Conservation (phyloP, 2,797 vertebrate genomes). For the Acanthurus tractus region DNA sequence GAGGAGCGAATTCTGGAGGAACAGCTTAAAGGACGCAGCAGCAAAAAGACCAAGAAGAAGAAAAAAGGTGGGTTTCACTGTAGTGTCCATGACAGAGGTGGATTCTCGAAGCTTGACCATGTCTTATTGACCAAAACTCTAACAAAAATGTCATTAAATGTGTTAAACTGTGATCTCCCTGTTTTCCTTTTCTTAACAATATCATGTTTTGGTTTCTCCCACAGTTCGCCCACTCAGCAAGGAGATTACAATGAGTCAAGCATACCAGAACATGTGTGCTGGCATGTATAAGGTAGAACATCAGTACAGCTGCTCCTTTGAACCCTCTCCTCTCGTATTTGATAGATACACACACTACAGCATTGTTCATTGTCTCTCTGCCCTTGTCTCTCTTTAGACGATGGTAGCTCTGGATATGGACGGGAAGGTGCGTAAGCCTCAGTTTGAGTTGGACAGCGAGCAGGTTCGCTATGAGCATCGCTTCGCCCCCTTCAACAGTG, state of each 20-base stretch:
- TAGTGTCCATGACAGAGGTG: no score
- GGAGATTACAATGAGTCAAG: constrained; percentile 99
- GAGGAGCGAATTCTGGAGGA: constrained; percentile 98
- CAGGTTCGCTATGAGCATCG: constrained; percentile 98
- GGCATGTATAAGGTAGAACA: constrained; percentile 98
- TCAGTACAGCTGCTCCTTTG: not conserved
- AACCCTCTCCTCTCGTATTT: not conserved
- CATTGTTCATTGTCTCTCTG: not conserved
- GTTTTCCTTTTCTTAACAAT: not conserved
- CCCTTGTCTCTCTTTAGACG: constrained; percentile 84
- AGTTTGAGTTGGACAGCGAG: constrained; percentile 98
- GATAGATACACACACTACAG: not conserved
- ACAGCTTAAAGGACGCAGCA: constrained; percentile 96
- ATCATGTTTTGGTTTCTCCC: constrained; percentile 41
- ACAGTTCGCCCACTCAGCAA: constrained; percentile 95
- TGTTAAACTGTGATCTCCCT: not conserved
- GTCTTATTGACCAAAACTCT: not conserved
- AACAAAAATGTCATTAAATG: not conserved
- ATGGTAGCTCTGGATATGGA: constrained; percentile 99
- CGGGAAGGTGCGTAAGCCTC: constrained; percentile 96
- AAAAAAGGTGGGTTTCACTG: constrained; percentile 90
- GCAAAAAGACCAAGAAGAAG: constrained; percentile 99
- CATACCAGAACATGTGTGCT: constrained; percentile 99
- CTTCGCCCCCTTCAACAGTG: constrained; percentile 98
- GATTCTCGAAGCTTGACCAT: not conserved